phyloP scores from a whole-genome alignment of 2,113 vertebrate genomes.

The Albula goreensis region DNA sequence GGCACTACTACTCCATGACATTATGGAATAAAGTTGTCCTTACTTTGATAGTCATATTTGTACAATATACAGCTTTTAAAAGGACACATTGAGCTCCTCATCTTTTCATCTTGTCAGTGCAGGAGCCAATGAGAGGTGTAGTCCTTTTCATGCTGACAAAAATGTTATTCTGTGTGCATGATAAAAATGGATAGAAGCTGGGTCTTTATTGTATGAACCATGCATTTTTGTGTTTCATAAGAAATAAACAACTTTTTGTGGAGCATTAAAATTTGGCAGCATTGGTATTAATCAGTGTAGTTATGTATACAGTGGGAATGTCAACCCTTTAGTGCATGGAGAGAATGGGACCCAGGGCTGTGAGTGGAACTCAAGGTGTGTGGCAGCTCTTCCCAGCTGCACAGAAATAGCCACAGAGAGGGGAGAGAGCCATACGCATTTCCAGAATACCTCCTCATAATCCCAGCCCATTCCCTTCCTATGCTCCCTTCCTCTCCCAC shows the following conservation, averaged over 20 bases:
- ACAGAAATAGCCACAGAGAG: conserved; percentile 50
- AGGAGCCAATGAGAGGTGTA: background rate
- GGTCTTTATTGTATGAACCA: too few relatives aligned
- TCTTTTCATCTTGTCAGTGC: background rate
- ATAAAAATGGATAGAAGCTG: background rate
- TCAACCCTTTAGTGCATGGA: background rate
- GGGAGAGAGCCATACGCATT: conserved; percentile 40
- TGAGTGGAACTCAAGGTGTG: background rate
- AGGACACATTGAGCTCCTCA: background rate
- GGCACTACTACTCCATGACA: background rate
- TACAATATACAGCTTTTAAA: background rate
- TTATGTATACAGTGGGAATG: background rate
- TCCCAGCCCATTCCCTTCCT: conserved; percentile 22
- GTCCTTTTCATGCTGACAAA: background rate
- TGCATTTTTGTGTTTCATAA: background rate
- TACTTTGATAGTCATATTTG: background rate
- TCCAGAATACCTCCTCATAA: conserved; percentile 56
- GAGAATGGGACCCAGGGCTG: background rate
- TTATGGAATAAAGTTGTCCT: background rate
- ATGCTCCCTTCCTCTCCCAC: conserved; percentile 17
- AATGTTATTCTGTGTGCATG: background rate
- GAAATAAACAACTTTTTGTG: background rate
- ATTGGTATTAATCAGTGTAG: background rate
- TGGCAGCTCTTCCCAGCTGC: conserved; percentile 17
- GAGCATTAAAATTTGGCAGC: background rate